These are phyloP conservation scores for Physocephala rufipes DNA, from an alignment of 2,888 invertebrate species.

Conservation along the genomic window DNA sequence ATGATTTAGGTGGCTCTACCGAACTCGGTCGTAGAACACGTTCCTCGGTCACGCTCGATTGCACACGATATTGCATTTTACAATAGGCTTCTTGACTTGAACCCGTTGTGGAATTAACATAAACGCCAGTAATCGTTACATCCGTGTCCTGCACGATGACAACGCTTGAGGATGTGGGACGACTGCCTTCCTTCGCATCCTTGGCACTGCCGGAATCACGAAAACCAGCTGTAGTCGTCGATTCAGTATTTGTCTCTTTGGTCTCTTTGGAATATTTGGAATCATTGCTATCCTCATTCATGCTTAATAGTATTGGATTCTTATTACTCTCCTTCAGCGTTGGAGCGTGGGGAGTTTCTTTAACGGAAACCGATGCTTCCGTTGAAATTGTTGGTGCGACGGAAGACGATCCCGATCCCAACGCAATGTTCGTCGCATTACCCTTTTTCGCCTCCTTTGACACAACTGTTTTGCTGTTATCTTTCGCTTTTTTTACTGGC, in stretches of 20 bases:
- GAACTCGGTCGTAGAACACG: slow-evolving; percentile 74
- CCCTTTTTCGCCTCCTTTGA: slow-evolving; percentile 23
- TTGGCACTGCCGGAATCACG: slow-evolving; percentile 57
- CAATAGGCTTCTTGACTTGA: slow-evolving; percentile 84
- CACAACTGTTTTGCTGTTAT: slow-evolving; percentile 15
- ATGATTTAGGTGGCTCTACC: slow-evolving; percentile 71
- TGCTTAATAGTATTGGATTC: slow-evolving; percentile 41
- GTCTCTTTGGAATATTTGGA: slow-evolving; percentile 61
- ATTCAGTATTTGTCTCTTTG: slow-evolving; percentile 60
- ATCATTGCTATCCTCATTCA: slow-evolving; percentile 60
- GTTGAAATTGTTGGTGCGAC: background rate
- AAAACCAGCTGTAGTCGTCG: slow-evolving; percentile 56
- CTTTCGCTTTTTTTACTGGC: slow-evolving; percentile 45
- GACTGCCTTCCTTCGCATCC: slow-evolving; percentile 60
- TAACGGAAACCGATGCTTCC: slow-evolving; percentile 41
- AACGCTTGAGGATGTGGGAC: slow-evolving; percentile 70
- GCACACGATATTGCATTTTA: slow-evolving; percentile 89
- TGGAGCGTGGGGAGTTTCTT: slow-evolving; percentile 26
- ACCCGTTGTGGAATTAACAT: slow-evolving; percentile 78
- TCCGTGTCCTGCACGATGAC: slow-evolving; percentile 88
- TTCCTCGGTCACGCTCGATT: slow-evolving; percentile 87
- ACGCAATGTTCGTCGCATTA: slow-evolving; percentile 32
- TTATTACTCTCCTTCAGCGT: slow-evolving; percentile 41
- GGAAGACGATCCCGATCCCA: slow-evolving; percentile 27
- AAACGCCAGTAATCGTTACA: slow-evolving; percentile 87